phyloP scores from a whole-genome alignment of 2,888 invertebrate genomes.

The Diplolepis rosae region DNA sequence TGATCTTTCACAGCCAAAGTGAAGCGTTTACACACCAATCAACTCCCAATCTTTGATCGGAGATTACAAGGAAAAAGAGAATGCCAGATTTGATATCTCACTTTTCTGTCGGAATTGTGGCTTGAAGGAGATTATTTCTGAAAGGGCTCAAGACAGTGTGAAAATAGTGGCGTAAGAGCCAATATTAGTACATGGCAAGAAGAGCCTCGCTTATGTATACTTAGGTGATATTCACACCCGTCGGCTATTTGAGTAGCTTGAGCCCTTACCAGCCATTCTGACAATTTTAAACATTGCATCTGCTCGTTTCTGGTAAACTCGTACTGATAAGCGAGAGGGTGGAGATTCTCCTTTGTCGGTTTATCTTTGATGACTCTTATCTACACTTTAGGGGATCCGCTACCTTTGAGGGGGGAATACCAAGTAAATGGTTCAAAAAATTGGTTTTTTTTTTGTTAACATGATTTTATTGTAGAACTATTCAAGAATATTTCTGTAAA shows the following conservation, averaged over 20 bases:
- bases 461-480: no score
- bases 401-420: no score
- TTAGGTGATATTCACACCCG: conserved; percentile 20
- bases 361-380: no score
- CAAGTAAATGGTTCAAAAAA: no score
- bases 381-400: background rate
- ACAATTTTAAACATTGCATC: background rate
- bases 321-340: background rate
- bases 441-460: no score
- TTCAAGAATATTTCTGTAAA: no score
- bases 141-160: conserved; percentile 27
- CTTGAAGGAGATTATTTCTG: background rate
- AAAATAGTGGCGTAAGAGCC: conserved; percentile 6
- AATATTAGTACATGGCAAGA: background rate
- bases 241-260: conserved; percentile 20
- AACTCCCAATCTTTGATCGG: conserved; percentile 40
- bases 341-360: background rate
- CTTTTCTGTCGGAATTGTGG: conserved; percentile 37
- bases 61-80: conserved; percentile 46
- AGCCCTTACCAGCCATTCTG: background rate
- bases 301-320: background rate
- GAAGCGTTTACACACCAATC: conserved; percentile 45
- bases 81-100: conserved; percentile 45
- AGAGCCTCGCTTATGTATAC: background rate
- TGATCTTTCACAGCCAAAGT: conserved; percentile 50